Conservation (phyloP, 23 tunicate species). For the Phallusia fumigata region DNA sequence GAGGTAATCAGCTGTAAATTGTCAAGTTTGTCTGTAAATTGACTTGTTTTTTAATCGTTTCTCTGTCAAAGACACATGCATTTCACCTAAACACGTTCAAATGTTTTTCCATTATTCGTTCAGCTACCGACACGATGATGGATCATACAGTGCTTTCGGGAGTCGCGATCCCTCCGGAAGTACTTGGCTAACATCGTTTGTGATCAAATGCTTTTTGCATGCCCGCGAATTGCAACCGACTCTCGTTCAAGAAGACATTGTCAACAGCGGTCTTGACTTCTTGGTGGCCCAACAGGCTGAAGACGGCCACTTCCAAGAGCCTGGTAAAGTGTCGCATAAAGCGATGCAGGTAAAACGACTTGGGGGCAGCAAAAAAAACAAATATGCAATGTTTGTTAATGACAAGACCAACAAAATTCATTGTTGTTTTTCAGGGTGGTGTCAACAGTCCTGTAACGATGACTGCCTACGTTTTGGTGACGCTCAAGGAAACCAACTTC, state of each 20-base stretch:
- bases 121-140: constrained; percentile 79
- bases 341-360: constrained; percentile 73
- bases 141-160: constrained; percentile 89
- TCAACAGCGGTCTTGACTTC: constrained; percentile 54
- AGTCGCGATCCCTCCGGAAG: constrained; percentile 50
- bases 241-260: constrained; percentile 24
- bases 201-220: constrained; percentile 66
- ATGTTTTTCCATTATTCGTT: not conserved
- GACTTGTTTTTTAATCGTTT: too few relatives aligned
- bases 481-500: constrained; percentile 47
- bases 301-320: constrained; percentile 63
- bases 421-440: constrained; percentile 50
- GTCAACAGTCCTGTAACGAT: constrained; percentile 56
- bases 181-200: constrained; percentile 91
- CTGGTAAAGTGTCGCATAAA: constrained; percentile 62
- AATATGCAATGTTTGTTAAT: too few relatives aligned
- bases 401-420: too few relatives aligned
- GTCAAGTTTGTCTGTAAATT: too few relatives aligned
- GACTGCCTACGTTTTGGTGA: constrained; percentile 83
- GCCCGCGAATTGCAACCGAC: constrained; percentile 55
- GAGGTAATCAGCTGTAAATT: too few relatives aligned
- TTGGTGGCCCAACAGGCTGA: constrained; percentile 34
- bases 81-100: too few relatives aligned
- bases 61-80: too few relatives aligned
- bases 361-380: too few relatives aligned